Percentiles rank a stretch among this genome's conserved stretches.
These are phyloP conservation scores for Parnassius glacialis DNA, from an alignment of 2,888 invertebrate species.

Conservation along the genomic window DNA sequence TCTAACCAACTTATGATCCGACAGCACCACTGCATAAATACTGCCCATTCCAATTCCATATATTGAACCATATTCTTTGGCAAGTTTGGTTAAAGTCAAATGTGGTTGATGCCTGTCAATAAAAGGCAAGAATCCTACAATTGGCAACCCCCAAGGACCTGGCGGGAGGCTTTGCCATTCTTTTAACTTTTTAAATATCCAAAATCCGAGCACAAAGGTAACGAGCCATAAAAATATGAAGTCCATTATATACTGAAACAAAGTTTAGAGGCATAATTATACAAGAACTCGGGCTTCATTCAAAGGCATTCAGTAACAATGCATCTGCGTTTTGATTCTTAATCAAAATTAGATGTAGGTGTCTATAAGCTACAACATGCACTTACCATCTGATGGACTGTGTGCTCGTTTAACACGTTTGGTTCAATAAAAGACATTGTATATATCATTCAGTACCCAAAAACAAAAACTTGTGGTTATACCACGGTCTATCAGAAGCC, in stretches of 20 bases:
- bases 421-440: no score
- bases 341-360: no score
- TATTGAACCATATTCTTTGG: constrained; percentile 86
- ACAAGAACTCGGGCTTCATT: no score
- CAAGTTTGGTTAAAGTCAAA: constrained; percentile 83
- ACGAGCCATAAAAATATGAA: constrained; percentile 35
- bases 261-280: neutral
- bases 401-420: no score
- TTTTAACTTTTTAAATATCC: constrained; percentile 61
- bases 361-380: no score
- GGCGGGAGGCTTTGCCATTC: constrained; percentile 83
- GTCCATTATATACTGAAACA: constrained; percentile 34
- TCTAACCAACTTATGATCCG: constrained; percentile 86
- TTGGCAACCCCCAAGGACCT: constrained; percentile 89
- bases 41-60: constrained; percentile 88
- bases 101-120: constrained; percentile 86
- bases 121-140: constrained; percentile 90
- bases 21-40: constrained; percentile 87
- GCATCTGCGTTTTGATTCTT: no score
- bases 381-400: no score
- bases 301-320: no score
- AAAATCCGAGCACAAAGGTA: constrained; percentile 39
- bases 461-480: no score
- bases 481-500: no score
- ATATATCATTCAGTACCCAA: no score